Evolutionary conservation across 1,140 invertebrate species (phyloP), one percentile per base, ranked within the genome.

Genomic region (Lasioglossum albipes): DNA sequence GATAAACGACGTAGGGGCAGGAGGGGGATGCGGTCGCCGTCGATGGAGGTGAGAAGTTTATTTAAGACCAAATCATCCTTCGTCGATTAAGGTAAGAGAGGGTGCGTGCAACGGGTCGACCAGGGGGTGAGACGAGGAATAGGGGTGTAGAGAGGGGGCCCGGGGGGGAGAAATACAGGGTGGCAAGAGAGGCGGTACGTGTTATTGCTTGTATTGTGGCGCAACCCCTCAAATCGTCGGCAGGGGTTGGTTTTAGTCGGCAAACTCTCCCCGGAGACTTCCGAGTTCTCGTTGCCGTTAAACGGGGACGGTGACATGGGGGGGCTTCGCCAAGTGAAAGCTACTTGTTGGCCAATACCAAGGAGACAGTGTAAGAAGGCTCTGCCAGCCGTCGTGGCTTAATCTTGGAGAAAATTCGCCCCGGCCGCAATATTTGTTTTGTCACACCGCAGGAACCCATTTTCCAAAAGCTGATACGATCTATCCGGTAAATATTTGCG

Each of bases 141-240:
- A 13, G 10, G 45, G 45, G 45, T 5, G 36, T 36, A 3, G 13
- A 49, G 27, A 49, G 10, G 12, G 45, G 45, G 12, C 0, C 2
- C 2, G 45, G 45, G 45, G 45, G 13, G 9, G 45, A 9, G 45
- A 49, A 12, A 10, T 13, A 36, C 36, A 5, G 36, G 36, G 36
- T 36, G 36, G 36, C 36, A 36, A 61, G 69, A 64, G 65, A 75
- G 84, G 87, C 73, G 84, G 89, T 87, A 90, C 89, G 85, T 90
- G 88, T 91, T 92, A 92, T 92, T 92, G 91, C 90, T 91, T 91
- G 90, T 92, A 92, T 92, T 92, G 91, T 92, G 91, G 88, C 83
- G 61, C 75, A 73, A 73, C 87, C 91, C 90, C 89, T 91, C 85
- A 78, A 84, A 86, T 79, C 81, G 82, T 72, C 75, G 67, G 74